Evolutionary conservation across 2,113 vertebrate genomes (phyloP).

Genomic region (Leptodactylus fuscus): DNA sequence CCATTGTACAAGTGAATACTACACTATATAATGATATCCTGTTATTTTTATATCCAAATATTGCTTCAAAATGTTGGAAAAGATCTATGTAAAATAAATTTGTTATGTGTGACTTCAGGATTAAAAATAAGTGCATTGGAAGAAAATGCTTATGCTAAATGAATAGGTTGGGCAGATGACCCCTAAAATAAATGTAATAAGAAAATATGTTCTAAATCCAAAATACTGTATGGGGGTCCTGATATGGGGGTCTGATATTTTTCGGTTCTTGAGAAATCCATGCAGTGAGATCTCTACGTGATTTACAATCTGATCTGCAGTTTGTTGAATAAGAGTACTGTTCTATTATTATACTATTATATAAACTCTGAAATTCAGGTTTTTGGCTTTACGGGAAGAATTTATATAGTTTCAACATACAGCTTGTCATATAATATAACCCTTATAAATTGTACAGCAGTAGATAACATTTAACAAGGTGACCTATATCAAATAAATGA

Average conservation of each 20-base stretch:
- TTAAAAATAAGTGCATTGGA: too few species aligned
- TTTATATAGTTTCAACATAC: background rate
- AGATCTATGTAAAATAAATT: background rate
- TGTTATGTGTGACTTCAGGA: too few species aligned
- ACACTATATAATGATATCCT: too few species aligned
- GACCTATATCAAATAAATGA: slow-evolving; percentile 12
- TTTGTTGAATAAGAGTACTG: background rate
- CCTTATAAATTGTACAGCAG: background rate
- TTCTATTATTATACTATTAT: background rate
- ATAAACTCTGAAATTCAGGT: too few species aligned
- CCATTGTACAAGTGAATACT: too few species aligned
- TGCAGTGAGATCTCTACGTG: background rate
- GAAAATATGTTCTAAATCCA: background rate
- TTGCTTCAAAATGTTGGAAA: background rate
- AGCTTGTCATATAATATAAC: background rate
- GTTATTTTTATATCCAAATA: too few species aligned
- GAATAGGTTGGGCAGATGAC: too few species aligned
- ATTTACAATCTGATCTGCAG: background rate
- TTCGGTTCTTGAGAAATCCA: background rate
- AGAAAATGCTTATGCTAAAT: too few species aligned
- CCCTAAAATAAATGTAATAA: background rate
- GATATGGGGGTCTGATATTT: too few species aligned
- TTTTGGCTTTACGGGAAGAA: background rate
- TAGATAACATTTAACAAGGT: background rate
- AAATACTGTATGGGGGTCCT: too few species aligned